A percentile compares a stretch with the other conserved stretches of the same genome.
Evolutionary conservation across 30 jellyfish, hydroid and myxozoan genomes (phyloP).

Genomic region (Morbakka virulenta): DNA sequence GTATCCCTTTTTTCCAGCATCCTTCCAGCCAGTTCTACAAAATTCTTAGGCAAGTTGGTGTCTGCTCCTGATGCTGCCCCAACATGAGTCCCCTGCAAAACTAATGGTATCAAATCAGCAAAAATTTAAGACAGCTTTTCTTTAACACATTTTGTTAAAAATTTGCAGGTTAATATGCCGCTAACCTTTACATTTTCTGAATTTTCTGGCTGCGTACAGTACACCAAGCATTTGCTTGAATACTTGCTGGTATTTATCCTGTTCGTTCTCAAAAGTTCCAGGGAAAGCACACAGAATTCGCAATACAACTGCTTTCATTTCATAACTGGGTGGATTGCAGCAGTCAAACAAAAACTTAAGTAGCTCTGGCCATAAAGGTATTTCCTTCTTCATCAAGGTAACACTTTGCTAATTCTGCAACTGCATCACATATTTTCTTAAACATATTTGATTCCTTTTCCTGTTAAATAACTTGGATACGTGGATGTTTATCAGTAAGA

Average conservation of each 20-base stretch:
- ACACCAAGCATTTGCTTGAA: constrained; percentile 90
- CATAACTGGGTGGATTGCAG: too few species aligned
- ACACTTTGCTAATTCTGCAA: constrained; percentile 94
- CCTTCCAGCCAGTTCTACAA: too few species aligned
- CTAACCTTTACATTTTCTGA: too few species aligned
- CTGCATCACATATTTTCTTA: constrained; percentile 78
- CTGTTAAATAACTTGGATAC: constrained; percentile 78
- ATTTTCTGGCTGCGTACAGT: too few species aligned
- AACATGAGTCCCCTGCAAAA: constrained; percentile 70
- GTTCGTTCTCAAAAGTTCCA: constrained; percentile 90
- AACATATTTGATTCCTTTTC: constrained; percentile 75
- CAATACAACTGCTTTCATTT: too few species aligned
- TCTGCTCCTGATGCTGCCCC: too few species aligned
- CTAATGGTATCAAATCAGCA: constrained; percentile 74
- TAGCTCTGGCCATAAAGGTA: too few species aligned
- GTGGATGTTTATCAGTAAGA: too few species aligned
- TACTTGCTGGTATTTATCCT: constrained; percentile 78
- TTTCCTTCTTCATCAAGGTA: too few species aligned
- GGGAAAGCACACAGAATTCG: constrained; percentile 95
- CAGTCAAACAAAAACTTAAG: too few species aligned
- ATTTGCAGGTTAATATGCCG: constrained; percentile 87
- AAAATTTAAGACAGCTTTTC: constrained; percentile 57
- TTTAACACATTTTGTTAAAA: constrained; percentile 64
- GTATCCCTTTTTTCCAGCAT: too few species aligned
- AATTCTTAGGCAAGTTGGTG: too few species aligned